Conservation (phyloP, 2,797 vertebrate species). For the Nyctalus aviator region DNA sequence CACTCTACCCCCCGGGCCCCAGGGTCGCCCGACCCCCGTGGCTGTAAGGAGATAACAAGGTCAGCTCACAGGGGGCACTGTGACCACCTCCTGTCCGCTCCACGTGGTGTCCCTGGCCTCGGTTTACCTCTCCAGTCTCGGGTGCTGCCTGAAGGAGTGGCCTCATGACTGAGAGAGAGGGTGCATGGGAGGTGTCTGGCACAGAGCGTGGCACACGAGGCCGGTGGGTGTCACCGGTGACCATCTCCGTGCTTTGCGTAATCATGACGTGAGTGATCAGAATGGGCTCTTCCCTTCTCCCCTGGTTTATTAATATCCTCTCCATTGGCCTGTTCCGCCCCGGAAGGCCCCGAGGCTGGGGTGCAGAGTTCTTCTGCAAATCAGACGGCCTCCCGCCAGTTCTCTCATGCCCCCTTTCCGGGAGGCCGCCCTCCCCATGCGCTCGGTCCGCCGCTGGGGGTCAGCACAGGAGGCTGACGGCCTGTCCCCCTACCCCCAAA, state of each 20-base stretch:
- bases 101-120: not conserved
- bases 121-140: not conserved
- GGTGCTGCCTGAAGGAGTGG: not conserved
- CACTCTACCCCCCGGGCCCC: not conserved
- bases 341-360: not conserved
- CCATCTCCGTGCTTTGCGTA: rapidly evolving
- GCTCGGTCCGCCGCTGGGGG: not conserved
- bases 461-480: too few relatives aligned
- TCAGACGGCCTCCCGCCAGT: not conserved
- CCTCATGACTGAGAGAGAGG: not conserved
- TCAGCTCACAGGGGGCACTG: not conserved
- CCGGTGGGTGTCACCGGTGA: not conserved
- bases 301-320: not conserved
- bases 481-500: not conserved
- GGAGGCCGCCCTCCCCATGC: not conserved
- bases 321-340: not conserved
- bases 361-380: not conserved
- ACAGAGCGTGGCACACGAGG: not conserved
- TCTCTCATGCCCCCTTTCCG: not conserved
- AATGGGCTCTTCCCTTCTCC: not conserved
- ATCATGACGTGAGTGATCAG: not conserved
- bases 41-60: not conserved
- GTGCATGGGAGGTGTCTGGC: not conserved
- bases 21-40: not conserved
- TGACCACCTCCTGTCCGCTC: not conserved